Conservation (phyloP, 92 coral and sea anemone genomes). For the Phenganax subtilis region DNA sequence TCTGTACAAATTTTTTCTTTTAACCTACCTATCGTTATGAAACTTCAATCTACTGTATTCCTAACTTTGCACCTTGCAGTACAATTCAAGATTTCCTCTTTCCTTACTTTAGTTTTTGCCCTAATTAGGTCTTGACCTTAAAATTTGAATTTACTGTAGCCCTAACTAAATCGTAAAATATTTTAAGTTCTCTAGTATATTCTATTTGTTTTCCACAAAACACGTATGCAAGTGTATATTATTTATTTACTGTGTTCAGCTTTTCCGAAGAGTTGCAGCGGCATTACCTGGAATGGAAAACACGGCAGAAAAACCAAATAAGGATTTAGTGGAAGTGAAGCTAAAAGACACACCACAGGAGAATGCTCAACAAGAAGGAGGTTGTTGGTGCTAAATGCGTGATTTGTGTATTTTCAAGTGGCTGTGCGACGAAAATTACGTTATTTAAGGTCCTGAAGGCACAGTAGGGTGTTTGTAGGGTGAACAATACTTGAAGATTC, state of each 20-base stretch:
- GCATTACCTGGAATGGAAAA: constrained; percentile 99
- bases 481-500: no score
- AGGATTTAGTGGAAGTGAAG: constrained; percentile 90
- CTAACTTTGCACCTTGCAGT: neutral
- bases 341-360: constrained; percentile 90
- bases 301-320: constrained; percentile 88
- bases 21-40: no score
- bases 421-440: neutral
- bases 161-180: no score
- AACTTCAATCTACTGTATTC: no score
- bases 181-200: no score
- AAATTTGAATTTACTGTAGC: no score
- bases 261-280: constrained; percentile 97
- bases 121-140: no score
- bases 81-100: neutral
- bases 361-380: constrained; percentile 83
- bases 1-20: no score
- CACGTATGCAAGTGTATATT: neutral
- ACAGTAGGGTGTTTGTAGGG: no score
- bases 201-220: no score
- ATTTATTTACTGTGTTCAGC: constrained; percentile 36
- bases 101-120: no score
- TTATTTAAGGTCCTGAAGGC: no score
- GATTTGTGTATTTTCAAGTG: neutral
- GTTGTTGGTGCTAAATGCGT: constrained; percentile 63